Evolutionary conservation across 1,140 invertebrate genomes (phyloP).

Genomic region (Ditylenchus dipsaci): DNA sequence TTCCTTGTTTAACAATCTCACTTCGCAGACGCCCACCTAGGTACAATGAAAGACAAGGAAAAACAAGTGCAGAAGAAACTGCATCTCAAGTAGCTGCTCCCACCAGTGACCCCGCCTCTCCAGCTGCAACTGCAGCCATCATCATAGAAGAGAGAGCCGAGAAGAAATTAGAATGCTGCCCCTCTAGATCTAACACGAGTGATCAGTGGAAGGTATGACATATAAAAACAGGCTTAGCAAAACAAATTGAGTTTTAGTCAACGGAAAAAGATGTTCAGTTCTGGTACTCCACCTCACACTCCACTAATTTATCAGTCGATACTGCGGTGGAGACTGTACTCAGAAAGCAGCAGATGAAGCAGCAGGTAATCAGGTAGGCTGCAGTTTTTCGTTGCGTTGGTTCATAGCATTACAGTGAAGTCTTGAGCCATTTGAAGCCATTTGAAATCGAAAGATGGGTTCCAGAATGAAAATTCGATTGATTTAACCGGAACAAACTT

Average conservation of each 20-base stretch:
- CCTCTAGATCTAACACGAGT: slow-evolving; percentile 29
- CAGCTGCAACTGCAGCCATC: not conserved
- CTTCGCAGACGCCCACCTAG: not conserved
- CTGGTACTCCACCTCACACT: not conserved
- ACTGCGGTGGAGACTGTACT: not conserved
- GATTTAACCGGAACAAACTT: too few species aligned
- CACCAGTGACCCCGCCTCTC: slow-evolving; percentile 32
- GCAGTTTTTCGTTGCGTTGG: too few species aligned
- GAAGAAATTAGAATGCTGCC: not conserved
- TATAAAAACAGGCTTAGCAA: not conserved
- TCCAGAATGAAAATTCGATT: too few species aligned
- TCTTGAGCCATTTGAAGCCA: too few species aligned
- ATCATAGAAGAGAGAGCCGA: too few species aligned
- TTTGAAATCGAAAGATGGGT: too few species aligned
- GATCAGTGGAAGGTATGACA: slow-evolving; percentile 10
- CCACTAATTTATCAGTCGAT: slow-evolving; percentile 1
- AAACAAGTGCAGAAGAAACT: slow-evolving; percentile 16
- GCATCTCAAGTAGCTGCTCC: not conserved
- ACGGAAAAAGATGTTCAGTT: not conserved
- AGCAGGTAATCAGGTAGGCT: not conserved
- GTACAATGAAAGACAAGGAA: slow-evolving; percentile 23
- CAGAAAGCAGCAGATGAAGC: not conserved
- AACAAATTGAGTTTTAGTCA: not conserved
- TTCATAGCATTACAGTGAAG: too few species aligned
- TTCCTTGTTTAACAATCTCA: not conserved